A percentile compares a stretch with the other conserved stretches of the same genome.
These are phyloP conservation scores for Apodemus sylvaticus DNA, from an alignment of 2,113 vertebrate species.

Conservation along the genomic window DNA sequence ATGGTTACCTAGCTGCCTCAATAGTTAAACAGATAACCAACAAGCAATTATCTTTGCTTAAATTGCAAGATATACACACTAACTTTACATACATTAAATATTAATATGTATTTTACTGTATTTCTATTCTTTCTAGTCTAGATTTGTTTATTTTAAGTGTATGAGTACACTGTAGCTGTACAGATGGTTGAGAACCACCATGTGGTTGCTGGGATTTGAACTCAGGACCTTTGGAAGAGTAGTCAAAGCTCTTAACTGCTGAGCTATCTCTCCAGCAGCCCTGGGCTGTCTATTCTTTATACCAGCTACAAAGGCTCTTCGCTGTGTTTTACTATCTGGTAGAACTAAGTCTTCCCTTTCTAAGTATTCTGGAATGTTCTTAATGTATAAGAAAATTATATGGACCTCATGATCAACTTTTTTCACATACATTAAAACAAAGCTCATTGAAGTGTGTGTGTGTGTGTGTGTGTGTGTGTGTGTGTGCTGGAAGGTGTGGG, in stretches of 20 bases:
- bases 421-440: not conserved
- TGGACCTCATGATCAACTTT: not conserved
- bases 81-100: not conserved
- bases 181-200: too few relatives aligned
- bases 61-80: not conserved
- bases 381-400: too few relatives aligned
- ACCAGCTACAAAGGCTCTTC: not conserved
- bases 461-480: not conserved
- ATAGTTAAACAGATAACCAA: not conserved
- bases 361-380: not conserved
- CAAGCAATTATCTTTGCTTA: not conserved
- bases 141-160: too few relatives aligned
- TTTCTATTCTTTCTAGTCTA: constrained; percentile 1
- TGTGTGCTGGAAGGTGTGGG: not conserved
- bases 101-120: not conserved
- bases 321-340: not conserved
- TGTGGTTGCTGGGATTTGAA: too few relatives aligned
- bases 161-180: too few relatives aligned
- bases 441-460: not conserved
- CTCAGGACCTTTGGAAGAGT: too few relatives aligned
- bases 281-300: not conserved
- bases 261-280: too few relatives aligned
- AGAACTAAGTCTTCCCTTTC: not conserved
- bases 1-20: not conserved
- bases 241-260: too few relatives aligned